Evolutionary conservation across 1,140 invertebrate genomes (phyloP).

Genomic region (Drosophila rufa): DNA sequence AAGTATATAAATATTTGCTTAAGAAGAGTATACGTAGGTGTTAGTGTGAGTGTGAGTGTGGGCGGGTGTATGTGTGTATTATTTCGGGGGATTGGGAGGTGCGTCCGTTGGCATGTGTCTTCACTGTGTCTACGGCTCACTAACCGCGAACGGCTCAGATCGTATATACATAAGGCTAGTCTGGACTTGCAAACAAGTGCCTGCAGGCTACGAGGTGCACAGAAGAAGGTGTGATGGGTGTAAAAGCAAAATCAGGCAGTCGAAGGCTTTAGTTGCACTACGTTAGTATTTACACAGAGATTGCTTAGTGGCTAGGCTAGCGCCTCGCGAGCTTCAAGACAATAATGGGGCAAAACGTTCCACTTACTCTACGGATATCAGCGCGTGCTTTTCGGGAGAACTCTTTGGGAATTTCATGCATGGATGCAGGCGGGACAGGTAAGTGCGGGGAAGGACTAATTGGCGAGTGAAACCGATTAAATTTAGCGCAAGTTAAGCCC

Average conservation of each 20-base stretch:
- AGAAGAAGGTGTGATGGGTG: not conserved
- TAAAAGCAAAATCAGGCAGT: slow-evolving; percentile 23
- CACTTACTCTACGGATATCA: slow-evolving; percentile 32
- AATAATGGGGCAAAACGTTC: slow-evolving; percentile 28
- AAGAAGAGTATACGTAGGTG: slow-evolving; percentile 64
- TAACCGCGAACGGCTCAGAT: slow-evolving; percentile 9
- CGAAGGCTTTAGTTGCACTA: slow-evolving; percentile 19
- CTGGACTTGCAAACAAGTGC: slow-evolving; percentile 31
- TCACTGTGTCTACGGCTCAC: slow-evolving; percentile 18
- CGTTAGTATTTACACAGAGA: slow-evolving; percentile 31
- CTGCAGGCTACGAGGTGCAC: slow-evolving; percentile 15
- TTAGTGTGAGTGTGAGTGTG: slow-evolving; percentile 31
- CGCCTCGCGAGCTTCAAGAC: slow-evolving; percentile 53
- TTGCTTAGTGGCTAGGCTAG: slow-evolving; percentile 10
- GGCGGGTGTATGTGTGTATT: slow-evolving; percentile 9
- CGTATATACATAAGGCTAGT: slow-evolving; percentile 36
- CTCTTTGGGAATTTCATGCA: slow-evolving; percentile 64
- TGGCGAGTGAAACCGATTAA: slow-evolving; percentile 43
- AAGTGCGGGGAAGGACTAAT: slow-evolving; percentile 30
- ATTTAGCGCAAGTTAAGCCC: slow-evolving; percentile 22
- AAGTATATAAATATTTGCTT: slow-evolving; percentile 69
- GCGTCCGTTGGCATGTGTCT: slow-evolving; percentile 57
- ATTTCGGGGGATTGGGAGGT: slow-evolving; percentile 41
- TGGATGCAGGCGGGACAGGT: slow-evolving; percentile 32
- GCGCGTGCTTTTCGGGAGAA: slow-evolving; percentile 19